These are phyloP conservation scores for Drosophila persimilis DNA, from an alignment of 1,140 invertebrate species.

Conservation along the genomic window DNA sequence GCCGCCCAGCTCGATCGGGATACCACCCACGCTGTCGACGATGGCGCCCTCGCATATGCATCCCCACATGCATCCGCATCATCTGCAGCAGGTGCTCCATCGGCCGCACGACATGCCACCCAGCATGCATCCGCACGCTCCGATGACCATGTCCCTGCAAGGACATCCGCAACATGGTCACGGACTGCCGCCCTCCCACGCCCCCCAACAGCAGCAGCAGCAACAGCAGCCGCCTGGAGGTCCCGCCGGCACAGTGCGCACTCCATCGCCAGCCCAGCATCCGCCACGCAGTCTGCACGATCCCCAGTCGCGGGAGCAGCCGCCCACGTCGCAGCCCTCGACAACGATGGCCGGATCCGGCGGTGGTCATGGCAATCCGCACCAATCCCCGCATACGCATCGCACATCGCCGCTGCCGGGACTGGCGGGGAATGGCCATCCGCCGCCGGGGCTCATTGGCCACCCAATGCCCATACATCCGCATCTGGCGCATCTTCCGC, in stretches of 20 bases:
- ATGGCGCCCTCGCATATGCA: conserved; percentile 73
- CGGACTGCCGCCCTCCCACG: conserved; percentile 60
- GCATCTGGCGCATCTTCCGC: conserved; percentile 77
- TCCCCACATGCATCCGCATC: conserved; percentile 72
- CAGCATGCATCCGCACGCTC: conserved; percentile 72
- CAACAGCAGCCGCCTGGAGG: conserved; percentile 82
- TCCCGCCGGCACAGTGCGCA: conserved; percentile 81
- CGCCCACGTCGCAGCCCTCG: conserved; percentile 57
- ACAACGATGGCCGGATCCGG: conserved; percentile 52
- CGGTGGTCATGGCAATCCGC: conserved; percentile 43
- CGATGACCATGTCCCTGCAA: conserved; percentile 74
- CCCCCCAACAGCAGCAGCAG: conserved; percentile 78
- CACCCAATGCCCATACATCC: conserved; percentile 80
- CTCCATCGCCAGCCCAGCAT: conserved; percentile 77
- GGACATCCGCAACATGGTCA: conserved; percentile 66
- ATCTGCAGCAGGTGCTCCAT: conserved; percentile 64
- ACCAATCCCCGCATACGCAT: conserved; percentile 75
- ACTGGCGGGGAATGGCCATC: conserved; percentile 55
- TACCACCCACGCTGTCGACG: conserved; percentile 68
- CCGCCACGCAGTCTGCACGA: conserved; percentile 69
- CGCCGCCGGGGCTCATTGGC: conserved; percentile 71
- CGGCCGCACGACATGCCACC: conserved; percentile 74
- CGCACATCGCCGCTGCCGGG: conserved; percentile 76
- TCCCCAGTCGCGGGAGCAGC: conserved; percentile 57
- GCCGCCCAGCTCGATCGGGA: conserved; percentile 53